Conservation (phyloP, 2,113 vertebrate genomes). For the Cyphomyrus discorhynchus region DNA sequence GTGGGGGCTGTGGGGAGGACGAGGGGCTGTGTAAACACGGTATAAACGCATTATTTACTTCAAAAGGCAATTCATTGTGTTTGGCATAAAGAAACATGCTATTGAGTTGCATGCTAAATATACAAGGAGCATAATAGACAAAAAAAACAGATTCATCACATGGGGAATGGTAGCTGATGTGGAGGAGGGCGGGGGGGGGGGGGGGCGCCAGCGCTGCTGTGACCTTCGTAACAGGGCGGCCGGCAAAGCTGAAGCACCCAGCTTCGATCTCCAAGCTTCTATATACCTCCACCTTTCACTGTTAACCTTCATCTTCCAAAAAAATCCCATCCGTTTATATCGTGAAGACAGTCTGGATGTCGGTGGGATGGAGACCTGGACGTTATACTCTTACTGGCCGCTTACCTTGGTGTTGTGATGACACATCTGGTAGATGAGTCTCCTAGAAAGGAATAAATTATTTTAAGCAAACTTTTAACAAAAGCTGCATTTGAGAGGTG, state of each 20-base stretch:
- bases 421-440: background rate
- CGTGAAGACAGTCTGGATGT: background rate
- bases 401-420: background rate
- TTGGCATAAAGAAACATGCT: background rate
- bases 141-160: background rate
- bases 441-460: background rate
- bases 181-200: too few species aligned
- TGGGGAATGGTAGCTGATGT: background rate
- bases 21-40: background rate
- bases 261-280: background rate
- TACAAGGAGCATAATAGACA: too few species aligned
- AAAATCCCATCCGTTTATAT: background rate
- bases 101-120: background rate
- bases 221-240: background rate
- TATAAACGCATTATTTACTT: background rate
- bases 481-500: background rate
- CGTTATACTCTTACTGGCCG: background rate
- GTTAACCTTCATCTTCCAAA: background rate
- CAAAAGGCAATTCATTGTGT: background rate
- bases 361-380: background rate
- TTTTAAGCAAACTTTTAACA: background rate
- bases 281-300: background rate
- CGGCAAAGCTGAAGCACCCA: background rate
- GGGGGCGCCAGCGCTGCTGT: background rate
- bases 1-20: background rate